These are phyloP conservation scores for Salvelinus fontinalis DNA, from an alignment of 2,113 vertebrate genomes.

Conservation along the genomic window DNA sequence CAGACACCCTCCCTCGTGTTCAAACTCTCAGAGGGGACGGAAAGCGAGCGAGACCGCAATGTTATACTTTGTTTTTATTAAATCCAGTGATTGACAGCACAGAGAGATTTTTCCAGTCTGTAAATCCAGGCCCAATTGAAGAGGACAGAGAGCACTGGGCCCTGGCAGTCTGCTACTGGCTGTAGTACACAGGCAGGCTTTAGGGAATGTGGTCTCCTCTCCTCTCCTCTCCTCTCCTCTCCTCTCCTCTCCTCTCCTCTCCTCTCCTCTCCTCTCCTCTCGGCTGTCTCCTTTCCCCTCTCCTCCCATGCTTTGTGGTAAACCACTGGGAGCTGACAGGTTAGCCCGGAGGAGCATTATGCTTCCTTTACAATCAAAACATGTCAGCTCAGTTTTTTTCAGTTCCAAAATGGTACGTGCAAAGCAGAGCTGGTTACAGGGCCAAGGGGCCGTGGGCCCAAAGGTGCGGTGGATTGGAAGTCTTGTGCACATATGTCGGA, in stretches of 20 bases:
- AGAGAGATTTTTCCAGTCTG: slow-evolving; percentile 79
- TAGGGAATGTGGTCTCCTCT: neutral
- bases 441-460: neutral
- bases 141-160: slow-evolving; percentile 70
- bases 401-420: neutral
- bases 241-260: neutral
- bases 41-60: slow-evolving; percentile 77
- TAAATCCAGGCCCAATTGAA: slow-evolving; percentile 75
- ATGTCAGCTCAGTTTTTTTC: slow-evolving; percentile 15
- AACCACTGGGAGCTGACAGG: slow-evolving; percentile 18
- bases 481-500: slow-evolving; percentile 34
- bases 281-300: neutral
- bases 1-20: slow-evolving; percentile 77
- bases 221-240: neutral
- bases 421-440: neutral
- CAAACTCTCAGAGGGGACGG: slow-evolving; percentile 66
- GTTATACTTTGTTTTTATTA: slow-evolving; percentile 84
- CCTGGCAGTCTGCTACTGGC: slow-evolving; percentile 72
- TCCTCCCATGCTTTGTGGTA: slow-evolving; percentile 1
- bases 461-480: neutral
- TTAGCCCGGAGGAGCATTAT: slow-evolving; percentile 16
- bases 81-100: slow-evolving; percentile 78
- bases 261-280: neutral
- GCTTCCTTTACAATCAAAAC: slow-evolving; percentile 28
- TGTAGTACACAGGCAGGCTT: slow-evolving; percentile 46